A percentile compares a stretch with the other conserved stretches of the same genome.
Conservation (phyloP, 2,797 vertebrate genomes). For the Tarsius wallacei region DNA sequence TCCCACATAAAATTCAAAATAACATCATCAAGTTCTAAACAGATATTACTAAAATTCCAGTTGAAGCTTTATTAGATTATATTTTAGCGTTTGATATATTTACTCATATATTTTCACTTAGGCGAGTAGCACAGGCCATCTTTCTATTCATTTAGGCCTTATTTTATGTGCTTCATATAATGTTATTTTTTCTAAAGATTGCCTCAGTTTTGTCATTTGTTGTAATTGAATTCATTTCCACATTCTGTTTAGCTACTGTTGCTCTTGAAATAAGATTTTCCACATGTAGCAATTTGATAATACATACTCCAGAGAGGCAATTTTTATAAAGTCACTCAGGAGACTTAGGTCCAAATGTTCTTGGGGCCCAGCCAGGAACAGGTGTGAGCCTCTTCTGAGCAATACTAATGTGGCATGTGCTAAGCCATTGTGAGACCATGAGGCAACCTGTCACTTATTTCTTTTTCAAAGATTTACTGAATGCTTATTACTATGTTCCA, state of each 20-base stretch:
- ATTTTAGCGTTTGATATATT: neutral
- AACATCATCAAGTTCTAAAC: neutral
- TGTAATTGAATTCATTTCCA: slow-evolving; percentile 10
- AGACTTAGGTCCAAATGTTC: neutral
- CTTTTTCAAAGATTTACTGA: neutral
- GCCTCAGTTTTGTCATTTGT: neutral
- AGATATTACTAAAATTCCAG: neutral
- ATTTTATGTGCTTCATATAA: neutral
- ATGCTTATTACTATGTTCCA: neutral
- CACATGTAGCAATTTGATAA: neutral
- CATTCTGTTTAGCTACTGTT: neutral
- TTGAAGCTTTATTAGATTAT: slow-evolving; percentile 1
- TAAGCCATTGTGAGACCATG: neutral
- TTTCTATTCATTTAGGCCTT: neutral
- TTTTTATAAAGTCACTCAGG: slow-evolving; percentile 26
- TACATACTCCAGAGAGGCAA: neutral
- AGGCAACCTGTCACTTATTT: neutral
- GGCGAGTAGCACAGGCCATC: neutral
- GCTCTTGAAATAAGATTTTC: neutral
- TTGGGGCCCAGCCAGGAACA: neutral
- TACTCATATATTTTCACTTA: neutral
- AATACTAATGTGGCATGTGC: neutral
- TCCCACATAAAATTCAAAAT: slow-evolving; percentile 6
- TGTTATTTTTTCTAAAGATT: neutral
- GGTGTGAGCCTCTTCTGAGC: slow-evolving; percentile 18